Base-by-base conservation (phyloP, 1,140 invertebrate genomes). In the Sitophilus oryzae region DNA sequence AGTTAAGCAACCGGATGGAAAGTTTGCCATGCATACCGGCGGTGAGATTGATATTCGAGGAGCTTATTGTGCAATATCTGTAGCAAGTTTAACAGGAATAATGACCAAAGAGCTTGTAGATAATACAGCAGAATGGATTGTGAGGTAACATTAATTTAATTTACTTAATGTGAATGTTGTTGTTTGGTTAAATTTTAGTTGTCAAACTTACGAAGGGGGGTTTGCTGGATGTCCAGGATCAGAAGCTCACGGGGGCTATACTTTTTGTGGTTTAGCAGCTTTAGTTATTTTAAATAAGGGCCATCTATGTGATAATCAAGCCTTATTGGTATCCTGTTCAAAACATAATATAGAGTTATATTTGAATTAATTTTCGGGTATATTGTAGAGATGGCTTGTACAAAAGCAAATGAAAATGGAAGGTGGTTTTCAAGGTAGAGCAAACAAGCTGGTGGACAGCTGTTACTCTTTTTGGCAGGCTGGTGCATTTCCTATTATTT, bases 391-490 rank as follows among this genome's bases (percentile, higher is more conserved):
- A 58, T 96, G 91, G 92, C 79, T 84, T 57, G 84, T 85, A n/a
- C 89, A 89, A 62, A 80, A 85, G 54, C 93, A 96, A 74, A 94
- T 94, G 89, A 76, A 77, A 58, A 78, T 88, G 55, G 93, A 96
- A 74, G 93, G 93, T 14, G 93, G 93, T 16, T 96, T 96, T 67
- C 89, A 91, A 78, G 93, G 93, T 1, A 77, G 96, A 65, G 97
- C 96, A 3, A 98, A 98, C 73, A 99, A 99, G 77, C 74, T 98
- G 47, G 96, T 99, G 1, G 96, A 99, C 78, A 89, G 89, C 5
- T 99, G 96, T 75, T 99, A 99, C 72, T 96, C 93, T 2, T 99
- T 98, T 77, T 99, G 96, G 96, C 92, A 96, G 76, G 93, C 92
- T 20, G 94, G 87, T 22, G 80, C 85, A 30, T 93, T 98, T 71